A percentile compares a stretch with the other conserved stretches of the same genome.
These are phyloP conservation scores for Clunio marinus DNA, from an alignment of 2,888 invertebrate genomes.

Conservation along the genomic window DNA sequence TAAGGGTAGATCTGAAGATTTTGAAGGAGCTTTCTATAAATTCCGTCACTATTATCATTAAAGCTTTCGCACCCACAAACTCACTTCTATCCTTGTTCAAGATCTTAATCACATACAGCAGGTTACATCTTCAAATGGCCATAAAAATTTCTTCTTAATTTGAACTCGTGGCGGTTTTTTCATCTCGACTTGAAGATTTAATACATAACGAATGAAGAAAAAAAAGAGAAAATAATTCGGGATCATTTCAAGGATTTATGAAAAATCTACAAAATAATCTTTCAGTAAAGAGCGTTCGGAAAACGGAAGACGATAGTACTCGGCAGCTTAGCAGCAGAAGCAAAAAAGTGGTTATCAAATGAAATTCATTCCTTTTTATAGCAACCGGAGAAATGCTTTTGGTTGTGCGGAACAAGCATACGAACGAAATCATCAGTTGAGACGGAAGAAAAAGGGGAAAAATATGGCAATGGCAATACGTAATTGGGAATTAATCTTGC, in stretches of 20 bases:
- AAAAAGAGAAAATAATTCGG: not conserved
- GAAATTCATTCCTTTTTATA: constrained; percentile 24
- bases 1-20: constrained; percentile 5
- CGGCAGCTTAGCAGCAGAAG: constrained; percentile 15
- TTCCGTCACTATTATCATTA: not conserved
- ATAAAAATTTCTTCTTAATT: constrained; percentile 29
- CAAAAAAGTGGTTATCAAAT: constrained; percentile 38
- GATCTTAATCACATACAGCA: too few relatives aligned
- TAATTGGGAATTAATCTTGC: constrained; percentile 37
- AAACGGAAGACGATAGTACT: constrained; percentile 25
- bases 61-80: too few relatives aligned
- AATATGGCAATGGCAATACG: constrained; percentile 33
- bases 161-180: not conserved
- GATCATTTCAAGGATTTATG: constrained; percentile 33
- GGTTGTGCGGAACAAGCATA: constrained; percentile 17
- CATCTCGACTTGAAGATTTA: constrained; percentile 19
- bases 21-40: not conserved
- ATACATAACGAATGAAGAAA: constrained; percentile 5
- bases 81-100: too few relatives aligned
- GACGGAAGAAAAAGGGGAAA: constrained; percentile 13
- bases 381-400: not conserved
- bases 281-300: constrained; percentile 5
- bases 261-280: constrained; percentile 35
- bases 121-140: too few relatives aligned
- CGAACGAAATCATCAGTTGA: constrained; percentile 9